Percentiles rank a stretch among this genome's conserved stretches.
These are phyloP conservation scores for Spilogale gracilis DNA, from an alignment of 2,113 vertebrate species.

Conservation along the genomic window DNA sequence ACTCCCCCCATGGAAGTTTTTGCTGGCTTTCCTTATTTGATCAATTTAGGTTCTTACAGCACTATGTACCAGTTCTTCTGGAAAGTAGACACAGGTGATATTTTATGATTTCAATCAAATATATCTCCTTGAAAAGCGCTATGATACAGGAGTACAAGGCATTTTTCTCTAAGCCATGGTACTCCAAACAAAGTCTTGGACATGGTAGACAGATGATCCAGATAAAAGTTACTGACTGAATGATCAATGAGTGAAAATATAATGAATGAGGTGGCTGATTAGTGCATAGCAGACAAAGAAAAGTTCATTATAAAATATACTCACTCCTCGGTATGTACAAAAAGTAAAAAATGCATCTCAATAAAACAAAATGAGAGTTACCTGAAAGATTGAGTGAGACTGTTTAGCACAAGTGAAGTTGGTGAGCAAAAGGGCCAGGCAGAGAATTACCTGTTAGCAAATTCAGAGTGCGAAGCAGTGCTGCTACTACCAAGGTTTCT, in stretches of 20 bases:
- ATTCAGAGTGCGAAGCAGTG: not conserved
- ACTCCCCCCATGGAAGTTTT: not conserved
- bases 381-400: not conserved
- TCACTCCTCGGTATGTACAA: not conserved
- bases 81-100: not conserved
- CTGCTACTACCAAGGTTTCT: not conserved
- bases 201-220: not conserved
- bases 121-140: not conserved
- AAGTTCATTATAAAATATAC: not conserved
- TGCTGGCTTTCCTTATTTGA: not conserved
- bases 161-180: not conserved
- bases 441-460: not conserved
- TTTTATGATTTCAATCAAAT: not conserved
- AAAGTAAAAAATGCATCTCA: not conserved
- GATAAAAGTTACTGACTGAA: not conserved
- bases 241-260: not conserved
- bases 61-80: not conserved
- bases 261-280: not conserved
- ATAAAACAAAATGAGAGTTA: not conserved
- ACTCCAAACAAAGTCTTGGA: not conserved
- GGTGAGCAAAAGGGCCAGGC: not conserved
- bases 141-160: not conserved
- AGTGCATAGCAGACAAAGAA: not conserved
- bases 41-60: not conserved
- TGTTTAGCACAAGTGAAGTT: not conserved